Conservation (phyloP, 2,113 vertebrate genomes). For the Aegithalos caudatus region DNA sequence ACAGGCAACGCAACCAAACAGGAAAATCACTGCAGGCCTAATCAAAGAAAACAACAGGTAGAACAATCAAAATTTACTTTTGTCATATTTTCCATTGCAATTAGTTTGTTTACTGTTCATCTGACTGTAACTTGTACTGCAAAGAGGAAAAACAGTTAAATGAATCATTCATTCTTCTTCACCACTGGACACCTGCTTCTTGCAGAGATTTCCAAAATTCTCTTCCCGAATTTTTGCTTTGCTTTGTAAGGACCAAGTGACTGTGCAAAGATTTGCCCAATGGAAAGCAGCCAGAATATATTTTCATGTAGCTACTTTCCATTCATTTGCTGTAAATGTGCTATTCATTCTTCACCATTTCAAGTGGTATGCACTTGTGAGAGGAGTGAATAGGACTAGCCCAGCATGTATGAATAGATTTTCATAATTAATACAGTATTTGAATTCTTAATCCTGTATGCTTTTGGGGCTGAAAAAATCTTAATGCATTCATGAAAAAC, state of each 20-base stretch:
- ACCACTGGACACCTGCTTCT: neutral
- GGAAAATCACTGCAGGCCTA: neutral
- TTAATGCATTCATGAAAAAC: neutral
- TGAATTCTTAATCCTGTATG: neutral
- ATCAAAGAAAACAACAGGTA: neutral
- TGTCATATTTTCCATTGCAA: neutral
- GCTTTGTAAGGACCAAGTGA: neutral
- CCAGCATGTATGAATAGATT: neutral
- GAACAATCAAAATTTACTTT: neutral
- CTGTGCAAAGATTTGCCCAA: neutral
- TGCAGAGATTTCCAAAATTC: neutral
- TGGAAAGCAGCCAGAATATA: neutral
- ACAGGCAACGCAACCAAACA: neutral
- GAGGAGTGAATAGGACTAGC: neutral
- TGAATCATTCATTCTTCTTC: neutral
- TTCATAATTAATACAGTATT: neutral
- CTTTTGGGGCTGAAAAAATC: neutral
- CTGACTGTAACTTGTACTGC: neutral
- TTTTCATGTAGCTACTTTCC: neutral
- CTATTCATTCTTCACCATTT: neutral
- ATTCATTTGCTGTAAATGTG: neutral
- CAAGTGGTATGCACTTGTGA: neutral
- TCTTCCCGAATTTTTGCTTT: neutral
- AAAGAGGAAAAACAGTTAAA: neutral
- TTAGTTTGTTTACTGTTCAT: fast-evolving